Evolutionary conservation across 30 jellyfish, hydroid and myxozoan genomes (phyloP), one percentile per base, ranked within the genome.

Genomic region (Sanderia malayensis): DNA sequence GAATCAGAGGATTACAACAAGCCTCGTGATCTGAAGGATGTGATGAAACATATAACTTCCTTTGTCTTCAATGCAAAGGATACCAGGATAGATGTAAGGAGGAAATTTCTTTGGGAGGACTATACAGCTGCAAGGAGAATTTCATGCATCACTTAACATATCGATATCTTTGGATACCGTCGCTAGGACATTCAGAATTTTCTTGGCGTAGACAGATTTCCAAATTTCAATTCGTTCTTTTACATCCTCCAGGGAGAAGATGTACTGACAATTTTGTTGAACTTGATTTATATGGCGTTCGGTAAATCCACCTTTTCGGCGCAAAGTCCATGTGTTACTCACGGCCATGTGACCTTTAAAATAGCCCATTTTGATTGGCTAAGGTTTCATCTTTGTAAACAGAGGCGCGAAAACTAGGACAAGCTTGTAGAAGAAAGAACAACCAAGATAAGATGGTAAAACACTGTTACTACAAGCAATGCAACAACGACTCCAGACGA

Each of bases 401-500:
- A n/a, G n/a, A n/a, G n/a, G n/a, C n/a, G n/a, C n/a, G 64, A 62
- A 62, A 57, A 19, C 22, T 57, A 57, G 31, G 68, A 57, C 68
- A 57, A 57, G 21, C 8, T 57, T 57, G 26, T 55, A 21, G 26
- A 55, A 18, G 31, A 15, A 9, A 62, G 60, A 9, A 20, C 4
- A 24, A 4, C 10, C 21, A 4, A 63, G 8, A 21, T 13, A 7
- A 21, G 13, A 9, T 62, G 7, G 7, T 4, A 26, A 9, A 23
- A 28, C 37, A 24, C 22, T 23, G 21, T 13, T 62, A 18, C 18
- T 21, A 9, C 21, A 21, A 9, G 10, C 7, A 21, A 13, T 29
- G 71, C 75, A 20, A 37, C 49, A 70, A 41, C 46, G 82, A 21
- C 29, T 70, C 82, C 46, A 70, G 82, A 30, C 75, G 67, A 66